phyloP scores from a whole-genome alignment of 2,888 invertebrate genomes.

The Ichneumoninae sp. region DNA sequence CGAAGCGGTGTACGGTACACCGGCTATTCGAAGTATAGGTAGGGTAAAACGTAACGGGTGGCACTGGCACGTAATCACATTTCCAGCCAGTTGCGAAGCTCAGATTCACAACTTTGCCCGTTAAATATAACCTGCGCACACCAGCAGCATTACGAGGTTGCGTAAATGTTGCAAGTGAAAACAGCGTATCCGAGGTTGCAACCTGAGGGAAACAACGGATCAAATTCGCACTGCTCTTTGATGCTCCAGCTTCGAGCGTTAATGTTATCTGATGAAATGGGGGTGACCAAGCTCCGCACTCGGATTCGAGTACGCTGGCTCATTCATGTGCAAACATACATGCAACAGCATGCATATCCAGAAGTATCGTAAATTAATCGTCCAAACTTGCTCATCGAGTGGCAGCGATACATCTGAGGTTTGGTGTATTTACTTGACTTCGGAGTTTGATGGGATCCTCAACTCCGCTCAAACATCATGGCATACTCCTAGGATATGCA shows the following conservation, averaged over 20 bases:
- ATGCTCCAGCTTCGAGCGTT: not conserved
- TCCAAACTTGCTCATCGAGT: not conserved
- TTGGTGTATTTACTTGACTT: not conserved
- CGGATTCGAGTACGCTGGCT: not conserved
- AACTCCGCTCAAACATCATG: not conserved
- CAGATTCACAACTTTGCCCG: slow-evolving; percentile 4
- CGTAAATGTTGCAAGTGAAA: slow-evolving; percentile 34
- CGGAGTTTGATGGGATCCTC: not conserved
- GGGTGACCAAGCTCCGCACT: not conserved
- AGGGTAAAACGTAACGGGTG: not conserved
- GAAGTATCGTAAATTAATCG: not conserved
- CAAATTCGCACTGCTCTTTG: slow-evolving; percentile 7
- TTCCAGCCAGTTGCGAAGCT: slow-evolving; percentile 27
- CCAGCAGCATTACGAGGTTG: slow-evolving; percentile 18
- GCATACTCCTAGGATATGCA: not conserved
- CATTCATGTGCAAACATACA: not conserved
- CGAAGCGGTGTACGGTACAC: not conserved
- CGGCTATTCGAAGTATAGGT: not conserved
- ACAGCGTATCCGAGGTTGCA: not conserved
- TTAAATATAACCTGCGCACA: slow-evolving; percentile 14
- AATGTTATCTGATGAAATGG: not conserved
- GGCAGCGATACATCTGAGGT: not conserved
- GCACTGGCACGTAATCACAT: slow-evolving; percentile 34
- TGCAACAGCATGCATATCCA: not conserved
- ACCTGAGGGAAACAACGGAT: slow-evolving; percentile 22